Evolutionary conservation across 1,140 invertebrate species (phyloP).

Genomic region (Homalodisca vitripennis): DNA sequence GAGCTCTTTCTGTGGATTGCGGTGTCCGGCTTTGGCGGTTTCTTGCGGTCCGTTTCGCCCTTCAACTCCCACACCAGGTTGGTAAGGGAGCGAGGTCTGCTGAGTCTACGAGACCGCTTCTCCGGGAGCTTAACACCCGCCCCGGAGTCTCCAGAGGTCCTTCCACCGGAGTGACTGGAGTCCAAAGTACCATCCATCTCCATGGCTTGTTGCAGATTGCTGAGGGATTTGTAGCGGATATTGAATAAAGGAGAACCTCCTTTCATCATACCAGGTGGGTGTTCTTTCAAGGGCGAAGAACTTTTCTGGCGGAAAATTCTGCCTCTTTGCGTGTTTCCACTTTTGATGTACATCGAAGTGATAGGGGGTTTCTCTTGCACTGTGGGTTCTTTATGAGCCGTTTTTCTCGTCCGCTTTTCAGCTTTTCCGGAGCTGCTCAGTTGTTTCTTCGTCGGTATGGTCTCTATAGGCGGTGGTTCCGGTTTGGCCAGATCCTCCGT

Average conservation of each 20-base stretch:
- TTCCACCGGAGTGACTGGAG: conserved; percentile 83
- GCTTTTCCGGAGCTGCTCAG: conserved; percentile 51
- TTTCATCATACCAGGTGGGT: conserved; percentile 57
- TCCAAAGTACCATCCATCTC: conserved; percentile 77
- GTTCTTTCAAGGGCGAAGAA: conserved; percentile 69
- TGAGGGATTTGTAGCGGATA: conserved; percentile 79
- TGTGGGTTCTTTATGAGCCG: conserved; percentile 48
- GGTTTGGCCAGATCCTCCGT: conserved; percentile 62
- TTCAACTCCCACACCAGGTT: conserved; percentile 83
- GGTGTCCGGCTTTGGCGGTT: conserved; percentile 32
- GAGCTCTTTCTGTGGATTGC: conserved; percentile 36
- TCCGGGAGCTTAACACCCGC: conserved; percentile 76
- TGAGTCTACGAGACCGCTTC: conserved; percentile 58
- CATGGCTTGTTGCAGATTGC: conserved; percentile 74
- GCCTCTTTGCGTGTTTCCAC: conserved; percentile 62
- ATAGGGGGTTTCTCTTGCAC: conserved; percentile 19
- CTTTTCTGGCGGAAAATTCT: conserved; percentile 69
- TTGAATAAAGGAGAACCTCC: conserved; percentile 77
- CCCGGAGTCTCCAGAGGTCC: conserved; percentile 79
- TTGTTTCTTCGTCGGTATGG: conserved; percentile 78
- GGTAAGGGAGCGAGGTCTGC: conserved; percentile 63
- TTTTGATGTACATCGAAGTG: conserved; percentile 67
- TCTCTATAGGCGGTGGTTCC: conserved; percentile 86
- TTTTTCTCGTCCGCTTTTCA: conserved; percentile 62
- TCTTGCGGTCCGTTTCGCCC: conserved; percentile 51